A percentile compares a stretch with the other conserved stretches of the same genome.
Conservation (phyloP, 1,140 invertebrate species). For the Leptopilina boulardi region DNA sequence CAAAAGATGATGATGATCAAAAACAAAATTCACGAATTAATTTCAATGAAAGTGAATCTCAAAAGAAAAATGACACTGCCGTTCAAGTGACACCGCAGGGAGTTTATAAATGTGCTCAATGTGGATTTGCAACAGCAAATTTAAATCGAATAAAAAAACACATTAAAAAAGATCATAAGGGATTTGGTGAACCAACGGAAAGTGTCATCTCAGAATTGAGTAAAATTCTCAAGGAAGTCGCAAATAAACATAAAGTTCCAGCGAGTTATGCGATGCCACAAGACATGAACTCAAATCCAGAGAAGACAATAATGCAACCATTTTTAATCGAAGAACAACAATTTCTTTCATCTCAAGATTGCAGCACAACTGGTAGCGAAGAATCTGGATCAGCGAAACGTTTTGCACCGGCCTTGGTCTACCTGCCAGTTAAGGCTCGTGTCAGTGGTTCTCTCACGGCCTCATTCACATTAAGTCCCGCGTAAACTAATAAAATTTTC, state of each 20-base stretch:
- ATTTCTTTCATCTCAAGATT: conserved; percentile 17
- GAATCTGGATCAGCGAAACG: conserved; percentile 65
- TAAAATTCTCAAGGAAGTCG: conserved; percentile 76
- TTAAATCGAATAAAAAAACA: conserved; percentile 81
- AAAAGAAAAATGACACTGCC: conserved; percentile 67
- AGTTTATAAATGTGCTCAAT: conserved; percentile 80
- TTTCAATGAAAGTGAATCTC: conserved; percentile 54
- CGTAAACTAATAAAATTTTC: conserved; percentile 75
- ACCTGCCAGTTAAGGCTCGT: conserved; percentile 91
- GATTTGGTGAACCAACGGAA: conserved; percentile 69
- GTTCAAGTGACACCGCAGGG: conserved; percentile 72
- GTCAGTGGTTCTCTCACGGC: conserved; percentile 88
- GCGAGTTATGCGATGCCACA: conserved; percentile 79
- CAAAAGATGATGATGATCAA: conserved; percentile 60
- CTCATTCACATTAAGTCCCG: conserved; percentile 93
- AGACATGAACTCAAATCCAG: conserved; percentile 68
- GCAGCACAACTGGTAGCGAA: conserved; percentile 54
- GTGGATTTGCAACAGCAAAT: conserved; percentile 80
- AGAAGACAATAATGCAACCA: conserved; percentile 86
- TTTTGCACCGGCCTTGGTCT: conserved; percentile 92
- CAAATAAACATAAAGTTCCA: conserved; percentile 78
- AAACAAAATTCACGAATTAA: conserved; percentile 56
- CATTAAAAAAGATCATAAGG: conserved; percentile 79
- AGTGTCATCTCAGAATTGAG: conserved; percentile 73
- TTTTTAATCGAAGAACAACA: conserved; percentile 86